phyloP scores from a whole-genome alignment of 2,888 invertebrate species.

The Synanthedon tipuliformis region DNA sequence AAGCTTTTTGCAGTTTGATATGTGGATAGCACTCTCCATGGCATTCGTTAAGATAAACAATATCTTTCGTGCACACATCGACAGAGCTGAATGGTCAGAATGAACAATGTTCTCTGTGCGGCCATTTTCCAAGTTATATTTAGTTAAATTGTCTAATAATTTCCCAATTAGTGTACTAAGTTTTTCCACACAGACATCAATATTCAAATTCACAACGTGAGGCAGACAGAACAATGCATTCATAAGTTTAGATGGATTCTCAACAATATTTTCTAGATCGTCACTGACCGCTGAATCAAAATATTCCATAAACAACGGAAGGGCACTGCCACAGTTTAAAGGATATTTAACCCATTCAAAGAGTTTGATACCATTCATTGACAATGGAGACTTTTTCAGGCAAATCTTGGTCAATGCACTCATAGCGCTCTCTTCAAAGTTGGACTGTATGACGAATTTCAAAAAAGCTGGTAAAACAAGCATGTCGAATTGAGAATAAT shows the following conservation, averaged over 20 bases:
- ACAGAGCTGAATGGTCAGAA: conserved; percentile 34
- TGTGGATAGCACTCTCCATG: conserved; percentile 72
- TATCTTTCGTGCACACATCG: conserved; percentile 45
- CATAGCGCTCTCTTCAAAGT: conserved; percentile 68
- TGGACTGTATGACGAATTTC: conserved; percentile 64
- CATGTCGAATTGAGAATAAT: conserved; percentile 78
- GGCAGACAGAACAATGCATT: conserved; percentile 68
- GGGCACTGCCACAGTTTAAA: conserved; percentile 65
- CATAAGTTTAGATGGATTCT: conserved; percentile 49
- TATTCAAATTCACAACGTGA: conserved; percentile 61
- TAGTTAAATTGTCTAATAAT: conserved; percentile 29
- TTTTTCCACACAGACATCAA: conserved; percentile 29
- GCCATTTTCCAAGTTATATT: conserved; percentile 39
- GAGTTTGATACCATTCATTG: conserved; percentile 70
- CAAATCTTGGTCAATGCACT: conserved; percentile 75
- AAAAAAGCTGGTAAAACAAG: conserved; percentile 77
- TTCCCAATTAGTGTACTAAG: conserved; percentile 42
- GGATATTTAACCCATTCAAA: conserved; percentile 76
- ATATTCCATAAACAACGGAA: conserved; percentile 44
- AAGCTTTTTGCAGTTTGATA: conserved; percentile 58
- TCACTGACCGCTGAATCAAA: conserved; percentile 38
- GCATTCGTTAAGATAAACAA: conserved; percentile 69
- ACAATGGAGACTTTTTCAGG: conserved; percentile 74
- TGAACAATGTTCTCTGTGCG: conserved; percentile 32
- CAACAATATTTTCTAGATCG: conserved; percentile 38